Base-by-base conservation (phyloP, 2,888 invertebrate species). In the Leptopilina syphax region DNA sequence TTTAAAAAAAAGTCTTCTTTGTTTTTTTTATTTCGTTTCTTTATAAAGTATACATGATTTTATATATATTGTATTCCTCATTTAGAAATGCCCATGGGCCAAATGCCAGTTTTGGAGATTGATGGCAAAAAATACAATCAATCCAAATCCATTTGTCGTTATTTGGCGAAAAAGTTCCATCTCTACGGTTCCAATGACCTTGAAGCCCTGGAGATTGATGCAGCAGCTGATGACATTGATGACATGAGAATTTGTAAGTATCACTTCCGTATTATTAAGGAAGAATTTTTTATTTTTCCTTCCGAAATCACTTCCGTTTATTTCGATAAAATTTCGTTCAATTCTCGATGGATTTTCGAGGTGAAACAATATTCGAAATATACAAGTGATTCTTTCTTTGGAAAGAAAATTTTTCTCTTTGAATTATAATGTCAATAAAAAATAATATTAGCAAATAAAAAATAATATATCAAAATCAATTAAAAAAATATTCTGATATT, bases 91-190 rank as follows among this genome's bases (percentile, higher is more conserved):
- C 93, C 93, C 41, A 92, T 93, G 88, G 91, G 92, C 5, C 92
- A 92, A 80, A 82, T 93, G 78, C 93, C 93, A 0, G 89, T 93
- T 0, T 82, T 93, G 80, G 93, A 93, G 80, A 89, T 93, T 34
- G 92, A 93, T 79, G 92, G 92, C 8, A 92, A 92, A 83, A 85
- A 88, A 1, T 90, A 92, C 60, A 89, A 91, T 82, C 93, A 93
- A 82, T 92, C 92, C 3, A 90, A 91, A 80, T 93, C 94, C 50
- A 94, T 94, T 76, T 92, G 92, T 57, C 93, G 94, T 77, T 94
- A 93, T 84, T 85, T 94, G 1, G 94, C 93, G 2, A 92, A 91
- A 79, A 92, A 93, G 84, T 91, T 92, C 47, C 91, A 93, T 44
- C 91, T 94, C 1, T 90, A 93, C 65, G 93, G 94, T 0, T 84